These are phyloP conservation scores for Leptinotarsa rubiginosa DNA, from an alignment of 2,888 invertebrate genomes.

Conservation along the genomic window DNA sequence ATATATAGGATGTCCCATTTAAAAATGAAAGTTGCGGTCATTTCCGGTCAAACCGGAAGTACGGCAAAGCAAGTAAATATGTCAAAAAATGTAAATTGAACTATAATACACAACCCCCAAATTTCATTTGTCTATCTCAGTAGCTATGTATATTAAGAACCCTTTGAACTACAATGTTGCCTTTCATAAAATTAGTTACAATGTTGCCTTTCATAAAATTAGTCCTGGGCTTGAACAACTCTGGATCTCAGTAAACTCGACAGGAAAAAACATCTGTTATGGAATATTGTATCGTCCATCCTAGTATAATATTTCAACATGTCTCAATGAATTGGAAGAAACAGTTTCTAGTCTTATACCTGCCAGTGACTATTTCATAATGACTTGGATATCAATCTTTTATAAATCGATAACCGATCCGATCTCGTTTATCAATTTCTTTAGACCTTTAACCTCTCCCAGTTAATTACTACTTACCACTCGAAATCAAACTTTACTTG, in stretches of 20 bases:
- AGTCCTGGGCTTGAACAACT: neutral
- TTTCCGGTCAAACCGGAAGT: no score
- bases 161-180: neutral
- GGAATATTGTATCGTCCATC: neutral
- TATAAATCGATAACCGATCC: no score
- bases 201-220: no score
- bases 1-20: no score
- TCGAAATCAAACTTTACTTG: neutral
- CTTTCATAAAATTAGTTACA: no score
- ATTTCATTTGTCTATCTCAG: no score
- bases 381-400: neutral
- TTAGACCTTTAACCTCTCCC: neutral
- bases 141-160: neutral
- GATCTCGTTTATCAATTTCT: neutral
- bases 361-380: neutral
- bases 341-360: neutral
- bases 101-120: no score
- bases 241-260: conserved; percentile 2
- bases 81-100: no score
- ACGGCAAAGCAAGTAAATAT: no score
- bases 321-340: neutral
- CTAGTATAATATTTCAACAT: neutral
- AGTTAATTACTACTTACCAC: neutral
- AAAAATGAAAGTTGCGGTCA: no score
- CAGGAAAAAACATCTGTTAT: neutral